Evolutionary conservation across 1,140 invertebrate genomes (phyloP).

Genomic region (Steinernema feltiae): DNA sequence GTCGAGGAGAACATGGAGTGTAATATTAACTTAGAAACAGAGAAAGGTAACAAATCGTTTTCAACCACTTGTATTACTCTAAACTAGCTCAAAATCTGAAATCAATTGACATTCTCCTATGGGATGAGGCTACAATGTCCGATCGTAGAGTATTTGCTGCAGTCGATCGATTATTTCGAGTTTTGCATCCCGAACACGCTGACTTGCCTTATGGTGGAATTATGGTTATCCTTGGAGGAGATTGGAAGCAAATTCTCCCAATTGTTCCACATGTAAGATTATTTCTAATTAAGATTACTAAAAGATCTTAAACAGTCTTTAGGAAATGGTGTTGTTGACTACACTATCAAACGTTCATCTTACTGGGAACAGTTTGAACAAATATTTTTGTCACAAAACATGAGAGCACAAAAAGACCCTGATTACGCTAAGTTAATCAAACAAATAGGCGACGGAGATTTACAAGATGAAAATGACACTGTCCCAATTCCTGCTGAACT

Average conservation of each 20-base stretch:
- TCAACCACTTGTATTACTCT: background rate
- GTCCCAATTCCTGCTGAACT: background rate
- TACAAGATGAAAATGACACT: background rate
- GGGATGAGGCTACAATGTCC: slow-evolving; percentile 24
- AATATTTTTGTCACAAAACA: slow-evolving; percentile 16
- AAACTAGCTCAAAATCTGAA: slow-evolving; percentile 11
- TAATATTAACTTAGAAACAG: slow-evolving; percentile 17
- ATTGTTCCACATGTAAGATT: slow-evolving; percentile 34
- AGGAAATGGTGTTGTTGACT: background rate
- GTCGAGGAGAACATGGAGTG: background rate
- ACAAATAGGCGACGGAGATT: background rate
- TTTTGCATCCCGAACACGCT: slow-evolving; percentile 2
- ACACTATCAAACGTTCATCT: background rate
- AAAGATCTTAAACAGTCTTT: background rate
- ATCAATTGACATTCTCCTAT: slow-evolving; percentile 13
- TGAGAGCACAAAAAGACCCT: slow-evolving; percentile 25
- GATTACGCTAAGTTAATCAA: slow-evolving; percentile 14
- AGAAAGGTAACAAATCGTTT: slow-evolving; percentile 19
- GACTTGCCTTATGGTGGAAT: slow-evolving; percentile 47
- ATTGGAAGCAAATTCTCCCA: slow-evolving; percentile 50
- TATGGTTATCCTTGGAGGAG: slow-evolving; percentile 46
- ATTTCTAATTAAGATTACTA: background rate
- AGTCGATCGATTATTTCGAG: slow-evolving; percentile 20
- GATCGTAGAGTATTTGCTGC: slow-evolving; percentile 11
- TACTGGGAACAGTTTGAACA: slow-evolving; percentile 18